phyloP scores from a whole-genome alignment of 2,888 invertebrate species.

The Cataglyphis cursor region DNA sequence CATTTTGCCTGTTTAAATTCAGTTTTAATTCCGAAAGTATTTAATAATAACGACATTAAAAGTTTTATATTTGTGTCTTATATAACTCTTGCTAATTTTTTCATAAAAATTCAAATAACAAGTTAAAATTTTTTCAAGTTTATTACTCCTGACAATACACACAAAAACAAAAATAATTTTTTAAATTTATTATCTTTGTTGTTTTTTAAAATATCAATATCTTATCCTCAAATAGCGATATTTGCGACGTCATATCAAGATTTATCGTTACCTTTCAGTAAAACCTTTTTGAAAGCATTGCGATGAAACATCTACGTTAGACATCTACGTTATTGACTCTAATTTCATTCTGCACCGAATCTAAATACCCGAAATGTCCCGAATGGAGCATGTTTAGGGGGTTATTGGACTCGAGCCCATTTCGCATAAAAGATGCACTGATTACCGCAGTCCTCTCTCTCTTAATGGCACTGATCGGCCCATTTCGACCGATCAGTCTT shows the following conservation, averaged over 20 bases:
- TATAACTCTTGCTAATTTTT: not conserved
- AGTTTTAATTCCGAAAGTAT: not conserved
- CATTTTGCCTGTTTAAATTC: not conserved
- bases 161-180: not conserved
- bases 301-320: constrained; percentile 7
- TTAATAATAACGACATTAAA: not conserved
- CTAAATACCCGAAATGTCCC: constrained; percentile 4
- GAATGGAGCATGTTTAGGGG: constrained; percentile 39
- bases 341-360: not conserved
- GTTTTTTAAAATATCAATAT: not conserved
- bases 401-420: constrained; percentile 27
- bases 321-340: not conserved
- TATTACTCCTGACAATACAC: not conserved
- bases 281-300: not conserved
- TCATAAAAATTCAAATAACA: not conserved
- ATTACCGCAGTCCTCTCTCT: constrained; percentile 51
- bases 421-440: constrained; percentile 65
- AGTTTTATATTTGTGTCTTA: not conserved
- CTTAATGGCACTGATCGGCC: constrained; percentile 43
- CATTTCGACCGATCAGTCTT: constrained; percentile 71
- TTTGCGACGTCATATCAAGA: not conserved
- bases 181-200: not conserved
- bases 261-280: not conserved
- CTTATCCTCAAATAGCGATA: not conserved
- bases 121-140: not conserved